Evolutionary conservation across 2,888 invertebrate genomes (phyloP).

Genomic region (Plebejus melissa): DNA sequence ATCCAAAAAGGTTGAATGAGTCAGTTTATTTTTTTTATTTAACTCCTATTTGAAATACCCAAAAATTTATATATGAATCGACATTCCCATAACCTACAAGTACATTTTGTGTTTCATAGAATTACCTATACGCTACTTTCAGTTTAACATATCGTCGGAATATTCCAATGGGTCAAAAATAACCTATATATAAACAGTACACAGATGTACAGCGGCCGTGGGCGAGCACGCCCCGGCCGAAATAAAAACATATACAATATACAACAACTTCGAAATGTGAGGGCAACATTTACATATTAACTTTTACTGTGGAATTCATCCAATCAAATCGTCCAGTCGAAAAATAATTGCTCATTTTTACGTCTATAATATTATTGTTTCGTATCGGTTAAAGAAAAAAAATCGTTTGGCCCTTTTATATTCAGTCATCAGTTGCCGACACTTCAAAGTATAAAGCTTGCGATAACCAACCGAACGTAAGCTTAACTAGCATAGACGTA

Average conservation of each 20-base stretch:
- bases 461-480: constrained; percentile 69
- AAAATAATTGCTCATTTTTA: constrained; percentile 50
- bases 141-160: constrained; percentile 69
- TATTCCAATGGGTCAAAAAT: constrained; percentile 67
- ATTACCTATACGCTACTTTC: constrained; percentile 71
- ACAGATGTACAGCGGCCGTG: constrained; percentile 45
- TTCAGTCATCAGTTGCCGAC: constrained; percentile 73
- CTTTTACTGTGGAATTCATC: constrained; percentile 46
- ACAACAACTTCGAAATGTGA: constrained; percentile 69
- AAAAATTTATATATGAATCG: constrained; percentile 68
- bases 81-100: constrained; percentile 76
- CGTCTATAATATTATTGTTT: constrained; percentile 36
- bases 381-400: constrained; percentile 43
- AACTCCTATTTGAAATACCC: constrained; percentile 73
- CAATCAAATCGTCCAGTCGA: constrained; percentile 61
- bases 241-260: constrained; percentile 55
- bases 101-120: constrained; percentile 74
- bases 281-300: constrained; percentile 52
- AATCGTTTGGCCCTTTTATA: constrained; percentile 70
- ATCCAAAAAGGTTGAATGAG: constrained; percentile 76
- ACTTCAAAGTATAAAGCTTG: constrained; percentile 68
- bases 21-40: constrained; percentile 64
- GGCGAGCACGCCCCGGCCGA: constrained; percentile 48
- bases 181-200: constrained; percentile 54
- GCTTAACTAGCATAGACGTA: constrained; percentile 74